Conservation (phyloP, 2,113 vertebrate genomes). For the Brachionichthys hirsutus region DNA sequence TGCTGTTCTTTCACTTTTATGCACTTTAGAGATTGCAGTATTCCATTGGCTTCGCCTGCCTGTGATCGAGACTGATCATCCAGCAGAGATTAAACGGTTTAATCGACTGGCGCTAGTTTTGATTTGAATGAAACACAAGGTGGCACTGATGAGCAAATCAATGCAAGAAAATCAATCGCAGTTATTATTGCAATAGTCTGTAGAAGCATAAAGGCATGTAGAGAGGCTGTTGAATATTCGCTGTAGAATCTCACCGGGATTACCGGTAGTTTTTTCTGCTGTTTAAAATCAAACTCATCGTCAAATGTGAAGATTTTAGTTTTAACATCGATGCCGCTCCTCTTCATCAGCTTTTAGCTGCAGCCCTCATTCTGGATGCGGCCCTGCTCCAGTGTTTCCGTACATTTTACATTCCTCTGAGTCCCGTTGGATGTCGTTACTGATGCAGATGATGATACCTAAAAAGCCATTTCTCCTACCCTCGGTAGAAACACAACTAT, state of each 20-base stretch:
- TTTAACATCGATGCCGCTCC: conserved; percentile 1
- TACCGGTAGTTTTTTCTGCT: conserved; percentile 11
- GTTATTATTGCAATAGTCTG: conserved; percentile 7
- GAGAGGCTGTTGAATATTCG: conserved; percentile 25
- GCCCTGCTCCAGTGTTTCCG: neutral
- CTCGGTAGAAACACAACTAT: conserved; percentile 52
- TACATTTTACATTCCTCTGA: conserved; percentile 42
- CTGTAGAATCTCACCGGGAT: conserved; percentile 24
- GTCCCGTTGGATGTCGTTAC: neutral
- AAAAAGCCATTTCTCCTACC: conserved; percentile 69
- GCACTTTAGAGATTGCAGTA: conserved; percentile 65
- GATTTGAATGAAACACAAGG: no score
- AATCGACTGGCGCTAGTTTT: no score
- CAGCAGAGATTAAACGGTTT: neutral
- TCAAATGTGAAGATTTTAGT: conserved; percentile 3
- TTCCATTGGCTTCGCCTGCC: conserved; percentile 31
- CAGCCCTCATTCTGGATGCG: no score
- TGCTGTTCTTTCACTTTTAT: conserved; percentile 46
- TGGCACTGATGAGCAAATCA: no score
- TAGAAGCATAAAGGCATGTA: conserved; percentile 16
- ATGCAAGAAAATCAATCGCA: conserved; percentile 23
- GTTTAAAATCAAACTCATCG: neutral
- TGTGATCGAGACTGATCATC: conserved; percentile 9
- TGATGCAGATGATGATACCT: conserved; percentile 30
- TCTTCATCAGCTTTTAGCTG: conserved; percentile 7